A percentile compares a stretch with the other conserved stretches of the same genome.
These are phyloP conservation scores for Smithornis capensis DNA, from an alignment of 2,113 vertebrate genomes.

Conservation along the genomic window DNA sequence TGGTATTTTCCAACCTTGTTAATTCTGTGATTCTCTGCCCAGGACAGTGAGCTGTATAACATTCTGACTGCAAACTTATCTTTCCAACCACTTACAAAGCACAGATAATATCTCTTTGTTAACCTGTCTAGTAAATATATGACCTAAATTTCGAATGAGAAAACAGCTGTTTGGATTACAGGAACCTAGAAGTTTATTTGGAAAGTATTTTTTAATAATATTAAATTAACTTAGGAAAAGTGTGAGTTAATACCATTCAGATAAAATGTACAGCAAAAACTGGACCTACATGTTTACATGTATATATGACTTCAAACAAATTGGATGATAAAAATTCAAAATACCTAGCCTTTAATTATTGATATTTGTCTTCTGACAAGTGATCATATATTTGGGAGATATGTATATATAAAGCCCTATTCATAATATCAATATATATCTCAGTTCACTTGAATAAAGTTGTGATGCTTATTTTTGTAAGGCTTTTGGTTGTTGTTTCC, in stretches of 20 bases:
- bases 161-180: neutral
- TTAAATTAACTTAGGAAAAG: neutral
- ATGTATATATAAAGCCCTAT: neutral
- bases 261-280: neutral
- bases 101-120: neutral
- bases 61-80: neutral
- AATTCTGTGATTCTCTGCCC: too few relatives aligned
- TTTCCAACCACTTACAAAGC: neutral
- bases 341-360: neutral
- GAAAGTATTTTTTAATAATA: neutral
- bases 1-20: too few relatives aligned
- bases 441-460: neutral
- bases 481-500: neutral
- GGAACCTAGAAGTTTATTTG: neutral
- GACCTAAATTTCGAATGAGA: neutral
- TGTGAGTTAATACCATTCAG: neutral
- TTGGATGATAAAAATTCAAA: neutral
- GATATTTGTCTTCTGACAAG: neutral
- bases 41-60: neutral
- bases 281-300: fast-evolving
- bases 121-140: neutral
- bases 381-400: neutral
- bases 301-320: neutral
- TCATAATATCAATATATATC: neutral
- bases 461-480: neutral